Percentiles rank a stretch among this genome's conserved stretches.
These are phyloP conservation scores for Telmatochromis brachygnathus DNA, from an alignment of 2,113 vertebrate species.

Conservation along the genomic window DNA sequence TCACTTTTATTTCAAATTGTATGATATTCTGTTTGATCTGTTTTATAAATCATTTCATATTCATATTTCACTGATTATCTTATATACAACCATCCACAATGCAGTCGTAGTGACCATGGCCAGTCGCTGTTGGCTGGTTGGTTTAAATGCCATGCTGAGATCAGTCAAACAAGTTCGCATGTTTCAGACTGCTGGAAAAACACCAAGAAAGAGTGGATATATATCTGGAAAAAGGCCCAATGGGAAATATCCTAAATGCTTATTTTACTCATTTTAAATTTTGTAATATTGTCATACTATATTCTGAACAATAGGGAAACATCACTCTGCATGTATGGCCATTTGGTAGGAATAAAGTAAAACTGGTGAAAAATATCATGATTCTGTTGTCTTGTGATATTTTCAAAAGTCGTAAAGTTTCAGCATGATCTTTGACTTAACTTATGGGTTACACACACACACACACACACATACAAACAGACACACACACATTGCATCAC, in stretches of 20 bases:
- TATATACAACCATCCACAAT: background rate
- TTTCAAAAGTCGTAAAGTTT: background rate
- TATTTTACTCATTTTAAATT: background rate
- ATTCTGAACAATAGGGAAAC: background rate
- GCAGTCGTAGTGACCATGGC: background rate
- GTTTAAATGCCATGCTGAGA: background rate
- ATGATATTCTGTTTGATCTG: background rate
- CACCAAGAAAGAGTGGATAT: background rate
- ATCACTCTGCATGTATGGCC: background rate
- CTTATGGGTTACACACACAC: background rate
- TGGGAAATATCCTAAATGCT: background rate
- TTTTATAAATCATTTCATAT: background rate
- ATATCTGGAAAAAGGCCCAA: background rate
- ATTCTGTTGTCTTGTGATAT: background rate
- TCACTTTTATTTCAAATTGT: background rate
- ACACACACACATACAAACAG: background rate
- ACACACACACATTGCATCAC: background rate
- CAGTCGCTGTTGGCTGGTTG: background rate
- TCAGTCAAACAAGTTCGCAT: background rate
- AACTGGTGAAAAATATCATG: background rate
- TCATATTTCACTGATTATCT: background rate
- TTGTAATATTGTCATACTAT: background rate
- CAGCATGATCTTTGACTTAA: background rate
- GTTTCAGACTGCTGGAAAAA: background rate
- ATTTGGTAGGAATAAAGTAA: background rate